Evolutionary conservation across 2,888 invertebrate genomes (phyloP).

Genomic region (Geotrupes spiniger): DNA sequence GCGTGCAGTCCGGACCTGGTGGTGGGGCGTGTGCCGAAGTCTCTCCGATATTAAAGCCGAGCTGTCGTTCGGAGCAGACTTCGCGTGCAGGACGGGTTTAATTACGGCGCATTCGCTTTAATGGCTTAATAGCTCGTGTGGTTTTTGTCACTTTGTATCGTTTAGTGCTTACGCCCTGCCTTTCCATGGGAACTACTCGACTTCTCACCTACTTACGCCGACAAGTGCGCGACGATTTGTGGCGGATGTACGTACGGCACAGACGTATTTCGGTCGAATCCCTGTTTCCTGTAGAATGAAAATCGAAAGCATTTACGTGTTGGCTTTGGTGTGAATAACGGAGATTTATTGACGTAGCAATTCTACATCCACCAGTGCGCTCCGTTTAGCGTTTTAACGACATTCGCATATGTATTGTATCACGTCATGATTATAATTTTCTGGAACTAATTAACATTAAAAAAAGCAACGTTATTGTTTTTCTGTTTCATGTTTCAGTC

Average conservation of each 20-base stretch:
- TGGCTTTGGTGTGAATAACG: no score
- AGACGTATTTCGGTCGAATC: background rate
- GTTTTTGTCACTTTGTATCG: constrained; percentile 29
- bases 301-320: background rate
- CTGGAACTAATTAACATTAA: no score
- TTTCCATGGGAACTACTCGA: constrained; percentile 19
- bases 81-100: constrained; percentile 35
- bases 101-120: constrained; percentile 36
- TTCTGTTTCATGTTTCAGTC: no score
- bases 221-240: constrained; percentile 6
- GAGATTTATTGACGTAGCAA: no score
- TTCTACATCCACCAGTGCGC: no score
- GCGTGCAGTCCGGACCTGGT: constrained; percentile 32
- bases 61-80: constrained; percentile 32
- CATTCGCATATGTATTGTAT: no score
- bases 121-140: constrained; percentile 32
- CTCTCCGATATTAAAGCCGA: constrained; percentile 40
- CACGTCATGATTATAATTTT: no score
- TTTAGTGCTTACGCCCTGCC: constrained; percentile 24
- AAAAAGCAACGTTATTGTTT: no score
- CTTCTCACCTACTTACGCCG: constrained; percentile 17
- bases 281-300: background rate
- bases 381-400: no score
- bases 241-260: no score
- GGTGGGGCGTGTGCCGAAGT: constrained; percentile 36